These are phyloP conservation scores for Danaus chrysippus DNA, from an alignment of 2,888 invertebrate genomes.

Conservation along the genomic window DNA sequence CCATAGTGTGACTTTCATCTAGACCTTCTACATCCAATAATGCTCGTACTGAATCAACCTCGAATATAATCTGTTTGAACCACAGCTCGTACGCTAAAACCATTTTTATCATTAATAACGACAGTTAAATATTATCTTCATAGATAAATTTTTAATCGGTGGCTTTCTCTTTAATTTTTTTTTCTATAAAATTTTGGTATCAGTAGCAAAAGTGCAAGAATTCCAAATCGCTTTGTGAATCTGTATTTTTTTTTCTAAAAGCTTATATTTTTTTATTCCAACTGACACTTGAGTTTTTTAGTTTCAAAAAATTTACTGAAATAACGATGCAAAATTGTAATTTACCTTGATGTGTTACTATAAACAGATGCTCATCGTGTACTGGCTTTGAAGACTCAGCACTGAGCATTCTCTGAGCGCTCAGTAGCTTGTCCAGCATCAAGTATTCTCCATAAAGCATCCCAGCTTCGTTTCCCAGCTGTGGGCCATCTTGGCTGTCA, in stretches of 20 bases:
- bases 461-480: conserved; percentile 84
- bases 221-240: too few species aligned
- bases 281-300: too few species aligned
- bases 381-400: conserved; percentile 85
- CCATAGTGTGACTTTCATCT: conserved; percentile 94
- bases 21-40: conserved; percentile 87
- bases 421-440: conserved; percentile 91
- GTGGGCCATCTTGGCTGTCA: conserved; percentile 73
- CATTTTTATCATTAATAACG: not conserved
- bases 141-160: too few species aligned
- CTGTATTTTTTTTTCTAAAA: too few species aligned
- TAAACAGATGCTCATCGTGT: conserved; percentile 98
- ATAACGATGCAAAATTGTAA: not conserved
- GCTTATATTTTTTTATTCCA: too few species aligned
- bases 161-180: too few species aligned
- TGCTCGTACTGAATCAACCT: conserved; percentile 93
- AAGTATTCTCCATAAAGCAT: conserved; percentile 95
- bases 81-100: conserved; percentile 96
- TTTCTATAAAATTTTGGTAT: too few species aligned
- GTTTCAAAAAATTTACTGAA: too few species aligned
- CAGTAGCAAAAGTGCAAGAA: too few species aligned
- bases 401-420: conserved; percentile 90
- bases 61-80: conserved; percentile 99
- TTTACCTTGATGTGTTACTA: conserved; percentile 97
- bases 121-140: too few species aligned